A percentile compares a stretch with the other conserved stretches of the same genome.
These are phyloP conservation scores for Trachelus stipa DNA, from an alignment of 2,888 invertebrate species.

Conservation along the genomic window DNA sequence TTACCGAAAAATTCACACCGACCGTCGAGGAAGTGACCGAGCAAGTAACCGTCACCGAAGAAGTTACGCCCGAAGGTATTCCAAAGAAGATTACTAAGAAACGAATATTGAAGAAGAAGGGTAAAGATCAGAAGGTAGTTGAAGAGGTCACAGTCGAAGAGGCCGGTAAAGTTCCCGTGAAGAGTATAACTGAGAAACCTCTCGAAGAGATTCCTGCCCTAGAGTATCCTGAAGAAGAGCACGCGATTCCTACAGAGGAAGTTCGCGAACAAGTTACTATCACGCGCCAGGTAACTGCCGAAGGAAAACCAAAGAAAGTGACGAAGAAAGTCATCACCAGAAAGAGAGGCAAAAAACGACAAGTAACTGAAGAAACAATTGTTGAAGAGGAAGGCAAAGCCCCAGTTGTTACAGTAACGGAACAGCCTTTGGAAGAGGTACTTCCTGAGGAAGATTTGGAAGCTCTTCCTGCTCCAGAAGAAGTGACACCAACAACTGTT, in stretches of 20 bases:
- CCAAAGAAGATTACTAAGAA: slow-evolving; percentile 48
- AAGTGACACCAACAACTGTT: slow-evolving; percentile 28
- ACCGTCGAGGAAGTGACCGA: slow-evolving; percentile 61
- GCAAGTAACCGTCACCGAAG: slow-evolving; percentile 60
- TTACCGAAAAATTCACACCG: slow-evolving; percentile 33
- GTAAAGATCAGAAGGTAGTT: slow-evolving; percentile 43
- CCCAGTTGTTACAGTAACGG: slow-evolving; percentile 26
- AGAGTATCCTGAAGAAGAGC: slow-evolving; percentile 18
- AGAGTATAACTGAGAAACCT: slow-evolving; percentile 39
- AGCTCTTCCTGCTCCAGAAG: slow-evolving; percentile 32
- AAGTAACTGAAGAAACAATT: slow-evolving; percentile 24
- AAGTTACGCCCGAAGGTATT: slow-evolving; percentile 50
- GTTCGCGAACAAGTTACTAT: slow-evolving; percentile 25
- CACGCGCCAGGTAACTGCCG: slow-evolving; percentile 42
- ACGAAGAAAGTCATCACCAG: slow-evolving; percentile 55
- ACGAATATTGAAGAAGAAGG: slow-evolving; percentile 55
- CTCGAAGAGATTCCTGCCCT: slow-evolving; percentile 19
- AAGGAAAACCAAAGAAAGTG: slow-evolving; percentile 38
- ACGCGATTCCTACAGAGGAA: slow-evolving; percentile 31
- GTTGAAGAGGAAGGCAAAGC: slow-evolving; percentile 44
- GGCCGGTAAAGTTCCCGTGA: slow-evolving; percentile 40
- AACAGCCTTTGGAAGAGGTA: slow-evolving; percentile 26
- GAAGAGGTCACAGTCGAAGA: slow-evolving; percentile 46
- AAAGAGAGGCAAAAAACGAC: slow-evolving; percentile 60
- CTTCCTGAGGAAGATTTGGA: slow-evolving; percentile 42